These are phyloP conservation scores for Notothenia rossii DNA, from an alignment of 2,113 vertebrate genomes.

Conservation along the genomic window DNA sequence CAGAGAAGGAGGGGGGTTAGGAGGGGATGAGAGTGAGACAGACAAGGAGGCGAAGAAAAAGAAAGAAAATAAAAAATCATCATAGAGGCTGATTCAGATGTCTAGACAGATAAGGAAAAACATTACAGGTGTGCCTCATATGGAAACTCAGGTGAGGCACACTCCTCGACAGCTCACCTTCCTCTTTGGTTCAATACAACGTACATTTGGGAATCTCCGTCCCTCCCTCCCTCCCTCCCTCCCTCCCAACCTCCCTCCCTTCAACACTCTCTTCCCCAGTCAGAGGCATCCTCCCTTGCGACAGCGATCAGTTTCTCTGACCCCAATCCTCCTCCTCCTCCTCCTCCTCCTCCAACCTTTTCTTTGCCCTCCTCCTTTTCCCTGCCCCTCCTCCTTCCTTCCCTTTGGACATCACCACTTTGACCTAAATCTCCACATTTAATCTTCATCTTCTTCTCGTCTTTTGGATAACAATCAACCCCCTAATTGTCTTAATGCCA, in stretches of 20 bases:
- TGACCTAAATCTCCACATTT: slow-evolving; percentile 85
- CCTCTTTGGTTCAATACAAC: slow-evolving; percentile 1
- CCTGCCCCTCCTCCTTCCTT: slow-evolving; percentile 42
- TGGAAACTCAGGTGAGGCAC: slow-evolving; percentile 56
- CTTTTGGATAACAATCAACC: slow-evolving; percentile 80
- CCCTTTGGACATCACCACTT: slow-evolving; percentile 67
- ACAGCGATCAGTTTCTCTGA: slow-evolving; percentile 76
- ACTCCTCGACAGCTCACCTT: slow-evolving; percentile 26
- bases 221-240: neutral
- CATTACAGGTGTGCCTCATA: slow-evolving; percentile 39
- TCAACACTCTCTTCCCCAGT: slow-evolving; percentile 56
- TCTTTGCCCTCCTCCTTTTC: slow-evolving; percentile 31
- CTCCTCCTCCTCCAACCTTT: slow-evolving; percentile 37
- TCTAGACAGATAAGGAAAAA: slow-evolving; percentile 71
- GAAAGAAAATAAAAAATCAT: slow-evolving; percentile 4
- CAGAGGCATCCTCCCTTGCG: slow-evolving; percentile 24
- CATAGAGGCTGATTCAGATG: slow-evolving; percentile 68
- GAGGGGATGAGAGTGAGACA: slow-evolving; percentile 36
- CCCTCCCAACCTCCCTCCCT: slow-evolving; percentile 9
- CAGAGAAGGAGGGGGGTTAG: neutral
- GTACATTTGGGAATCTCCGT: slow-evolving; percentile 17
- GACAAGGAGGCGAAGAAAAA: slow-evolving; percentile 14
- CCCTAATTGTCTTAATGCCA: slow-evolving; percentile 84
- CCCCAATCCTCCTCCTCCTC: slow-evolving; percentile 65
- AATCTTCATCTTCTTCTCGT: slow-evolving; percentile 77